A percentile compares a stretch with the other conserved stretches of the same genome.
phyloP scores from a whole-genome alignment of 2,113 vertebrate genomes.

The Syrrhaptes paradoxus region DNA sequence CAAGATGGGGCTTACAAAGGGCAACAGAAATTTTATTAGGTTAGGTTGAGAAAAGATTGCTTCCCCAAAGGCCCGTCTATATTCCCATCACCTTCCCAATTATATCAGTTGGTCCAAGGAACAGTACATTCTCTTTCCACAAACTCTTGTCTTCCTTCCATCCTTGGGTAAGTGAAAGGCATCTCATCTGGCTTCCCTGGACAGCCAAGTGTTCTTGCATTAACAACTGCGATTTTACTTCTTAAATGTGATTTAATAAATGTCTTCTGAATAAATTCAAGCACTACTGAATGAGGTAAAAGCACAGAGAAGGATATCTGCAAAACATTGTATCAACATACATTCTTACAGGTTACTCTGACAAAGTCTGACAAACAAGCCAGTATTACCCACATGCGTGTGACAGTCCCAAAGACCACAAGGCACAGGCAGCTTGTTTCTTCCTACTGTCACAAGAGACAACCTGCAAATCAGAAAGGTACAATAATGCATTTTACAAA shows the following conservation, averaged over 20 bases:
- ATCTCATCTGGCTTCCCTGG: background rate
- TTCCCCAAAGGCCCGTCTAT: background rate
- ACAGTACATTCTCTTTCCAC: background rate
- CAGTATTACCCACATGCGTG: fast-evolving
- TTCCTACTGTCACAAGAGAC: background rate
- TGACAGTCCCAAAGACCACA: background rate
- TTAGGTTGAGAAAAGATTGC: background rate
- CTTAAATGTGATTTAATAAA: background rate
- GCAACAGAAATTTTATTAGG: background rate
- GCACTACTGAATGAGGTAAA: background rate
- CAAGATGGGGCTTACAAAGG: background rate
- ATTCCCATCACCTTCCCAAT: background rate
- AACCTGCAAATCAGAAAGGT: background rate
- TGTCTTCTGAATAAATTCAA: background rate
- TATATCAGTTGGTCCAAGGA: background rate
- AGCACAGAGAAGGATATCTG: background rate
- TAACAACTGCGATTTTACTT: background rate
- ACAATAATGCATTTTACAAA: background rate
- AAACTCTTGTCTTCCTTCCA: background rate
- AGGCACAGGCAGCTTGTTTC: background rate
- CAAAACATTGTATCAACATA: fast-evolving
- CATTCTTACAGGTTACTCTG: background rate
- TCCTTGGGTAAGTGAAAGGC: background rate
- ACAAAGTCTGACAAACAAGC: background rate
- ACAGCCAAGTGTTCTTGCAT: background rate